Evolutionary conservation across 2,797 vertebrate genomes (phyloP).

Genomic region (Typhlichthys eigenmanni): DNA sequence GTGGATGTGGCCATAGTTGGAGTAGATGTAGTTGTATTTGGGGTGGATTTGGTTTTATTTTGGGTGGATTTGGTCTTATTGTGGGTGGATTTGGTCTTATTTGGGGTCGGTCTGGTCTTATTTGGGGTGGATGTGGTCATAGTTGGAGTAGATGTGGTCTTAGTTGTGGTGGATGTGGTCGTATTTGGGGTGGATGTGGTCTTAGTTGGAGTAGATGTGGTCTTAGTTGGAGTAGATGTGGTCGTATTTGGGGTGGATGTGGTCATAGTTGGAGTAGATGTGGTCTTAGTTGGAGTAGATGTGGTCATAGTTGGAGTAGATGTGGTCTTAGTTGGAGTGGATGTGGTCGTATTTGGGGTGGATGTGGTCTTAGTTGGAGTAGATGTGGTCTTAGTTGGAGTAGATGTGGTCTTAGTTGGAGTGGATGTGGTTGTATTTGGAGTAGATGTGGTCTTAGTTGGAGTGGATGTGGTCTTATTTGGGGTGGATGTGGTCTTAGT

Average conservation of each 20-base stretch:
- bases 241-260: background rate
- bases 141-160: slow-evolving; percentile 2
- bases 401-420: no score
- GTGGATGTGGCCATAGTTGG: background rate
- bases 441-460: background rate
- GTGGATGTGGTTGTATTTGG: no score
- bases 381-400: slow-evolving; percentile 1
- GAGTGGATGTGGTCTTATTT: background rate
- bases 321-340: background rate
- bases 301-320: background rate
- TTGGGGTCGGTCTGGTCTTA: no score
- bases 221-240: no score
- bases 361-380: background rate
- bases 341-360: background rate
- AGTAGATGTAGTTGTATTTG: background rate
- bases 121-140: no score
- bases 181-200: slow-evolving; percentile 2
- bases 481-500: background rate
- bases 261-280: no score
- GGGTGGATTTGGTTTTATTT: slow-evolving; percentile 20
- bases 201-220: background rate
- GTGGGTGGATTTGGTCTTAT: no score
- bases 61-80: no score
- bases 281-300: background rate
- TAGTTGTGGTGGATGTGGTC: background rate